Conservation (phyloP, 2,113 vertebrate species). For the Capreolus pygargus region DNA sequence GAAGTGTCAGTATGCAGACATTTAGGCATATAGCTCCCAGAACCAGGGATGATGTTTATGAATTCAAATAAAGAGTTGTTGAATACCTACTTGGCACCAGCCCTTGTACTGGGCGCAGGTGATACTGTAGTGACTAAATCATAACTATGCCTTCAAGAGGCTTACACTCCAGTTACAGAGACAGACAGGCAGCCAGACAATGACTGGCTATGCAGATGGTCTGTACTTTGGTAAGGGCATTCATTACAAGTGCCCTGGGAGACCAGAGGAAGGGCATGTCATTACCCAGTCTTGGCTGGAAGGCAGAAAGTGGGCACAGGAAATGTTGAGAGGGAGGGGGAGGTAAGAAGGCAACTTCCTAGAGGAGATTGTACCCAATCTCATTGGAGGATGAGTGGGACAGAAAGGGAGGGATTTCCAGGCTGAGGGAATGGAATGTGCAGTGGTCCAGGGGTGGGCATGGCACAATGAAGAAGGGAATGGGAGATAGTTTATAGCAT, state of each 20-base stretch:
- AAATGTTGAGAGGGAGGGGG: not conserved
- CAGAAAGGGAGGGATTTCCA: not conserved
- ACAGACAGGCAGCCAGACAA: not conserved
- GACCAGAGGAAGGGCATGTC: not conserved
- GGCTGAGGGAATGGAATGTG: not conserved
- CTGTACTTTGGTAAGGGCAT: not conserved
- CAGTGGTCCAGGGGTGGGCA: not conserved
- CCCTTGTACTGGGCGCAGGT: not conserved
- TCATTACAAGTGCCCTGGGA: not conserved
- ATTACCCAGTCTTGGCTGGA: not conserved
- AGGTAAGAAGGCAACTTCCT: not conserved
- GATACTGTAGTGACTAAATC: not conserved
- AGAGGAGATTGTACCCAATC: not conserved
- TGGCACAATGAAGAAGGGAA: not conserved
- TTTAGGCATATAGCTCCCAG: not conserved
- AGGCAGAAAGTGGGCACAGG: not conserved
- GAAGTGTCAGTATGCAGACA: not conserved
- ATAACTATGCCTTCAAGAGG: not conserved
- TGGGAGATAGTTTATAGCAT: not conserved
- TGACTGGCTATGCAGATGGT: not conserved
- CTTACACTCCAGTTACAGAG: not conserved
- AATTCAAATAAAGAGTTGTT: not conserved
- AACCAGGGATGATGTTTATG: not conserved
- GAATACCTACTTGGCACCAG: not conserved
- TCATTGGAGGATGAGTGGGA: not conserved